Evolutionary conservation across 2,797 vertebrate genomes (phyloP), one percentile per base, ranked within the genome.

Genomic region (Myoxocephalus aenaeus): DNA sequence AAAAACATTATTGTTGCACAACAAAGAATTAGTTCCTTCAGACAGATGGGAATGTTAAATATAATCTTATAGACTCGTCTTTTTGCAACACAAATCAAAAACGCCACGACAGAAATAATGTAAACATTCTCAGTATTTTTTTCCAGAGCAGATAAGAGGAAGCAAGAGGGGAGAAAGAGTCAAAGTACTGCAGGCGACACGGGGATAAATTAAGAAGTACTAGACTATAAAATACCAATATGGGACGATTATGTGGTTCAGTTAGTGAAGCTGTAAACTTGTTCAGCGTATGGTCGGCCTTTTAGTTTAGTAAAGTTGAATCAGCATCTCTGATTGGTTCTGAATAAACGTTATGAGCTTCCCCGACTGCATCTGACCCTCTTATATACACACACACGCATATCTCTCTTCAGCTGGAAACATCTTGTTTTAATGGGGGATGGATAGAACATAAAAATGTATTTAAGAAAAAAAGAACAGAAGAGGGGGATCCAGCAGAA

Each of bases 11-110:
- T 81, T 73, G 77, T 79, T 84, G 40, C 78, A 91, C 83, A 87
- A 91, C 61, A 88, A 81, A 79, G 4, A 87, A 81, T 87, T 67
- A 3, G 57, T 81, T 82, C 85, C 65, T 86, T 79, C 75, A 84
- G 46, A 88, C 48, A 73, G 50, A 72, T 40, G 78, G 89, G 91
- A 95, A 94, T 94, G 90, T 89, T 91, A 71, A 75, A 83, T 86
- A 92, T 70, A 78, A 61, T 80, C 68, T 75, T 82, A 66, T 78
- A 76, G n/a, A 73, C 10, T 36, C 32, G 1, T 57, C 25, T 75
- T 74, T 77, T 74, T 67, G 40, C 64, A 83, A 83, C 65, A 89
- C 62, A 86, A 71, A 86, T 75, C 66, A 83, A 22, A 86, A 86
- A 85, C 73, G 82, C 75, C 76, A 87, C 87, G 91, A 90, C 73